Base-by-base conservation (phyloP, 1,140 invertebrate species). In the Antheraea pernyi region DNA sequence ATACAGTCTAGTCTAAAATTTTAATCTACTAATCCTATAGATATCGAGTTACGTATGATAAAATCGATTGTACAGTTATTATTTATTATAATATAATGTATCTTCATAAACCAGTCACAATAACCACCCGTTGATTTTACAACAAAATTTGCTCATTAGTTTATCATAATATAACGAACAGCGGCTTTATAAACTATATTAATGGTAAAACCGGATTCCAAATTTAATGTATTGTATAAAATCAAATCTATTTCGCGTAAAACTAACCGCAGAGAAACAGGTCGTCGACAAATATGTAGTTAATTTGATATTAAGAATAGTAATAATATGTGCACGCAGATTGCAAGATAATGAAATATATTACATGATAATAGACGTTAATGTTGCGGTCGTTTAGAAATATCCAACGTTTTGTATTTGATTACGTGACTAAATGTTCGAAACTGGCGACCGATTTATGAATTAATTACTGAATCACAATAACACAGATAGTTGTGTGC, bases 281-380 rank as follows among this genome's bases (percentile, higher is more conserved):
- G 61, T 63, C 30, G 7, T 16, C 4, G 46, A 53, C 61, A 63
- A 63, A 63, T 63, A 61, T 61, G 59, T 53, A 71, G 22, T 79
- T 77, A 75, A 76, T 71, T 72, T 67, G 63, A 63, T 71, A 66
- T 70, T 70, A 63, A 69, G 48, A 53, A 66, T 61, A 30, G 19
- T 61, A 68, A 62, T 61, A 68, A 59, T 59, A 13, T 22, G 46
- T 53, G 46, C 46, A 53, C 46, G 19, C 36, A 59, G 13, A 59
- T 30, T 59, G n/a, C 48, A 16, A 67, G 48, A 67, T 67, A 59
- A 67, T 59, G 22, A 65, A 19, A 37, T 19, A 37, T 59, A 22
- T 59, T 59, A 59, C 46, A 59, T 11, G 48, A 67, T 67, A 67
- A 67, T 59, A 67, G 59, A 37, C 19, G 48, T 58, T 59, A 67